A percentile compares a stretch with the other conserved stretches of the same genome.
phyloP scores from a whole-genome alignment of 2,113 vertebrate genomes.

The Leptosomus discolor region DNA sequence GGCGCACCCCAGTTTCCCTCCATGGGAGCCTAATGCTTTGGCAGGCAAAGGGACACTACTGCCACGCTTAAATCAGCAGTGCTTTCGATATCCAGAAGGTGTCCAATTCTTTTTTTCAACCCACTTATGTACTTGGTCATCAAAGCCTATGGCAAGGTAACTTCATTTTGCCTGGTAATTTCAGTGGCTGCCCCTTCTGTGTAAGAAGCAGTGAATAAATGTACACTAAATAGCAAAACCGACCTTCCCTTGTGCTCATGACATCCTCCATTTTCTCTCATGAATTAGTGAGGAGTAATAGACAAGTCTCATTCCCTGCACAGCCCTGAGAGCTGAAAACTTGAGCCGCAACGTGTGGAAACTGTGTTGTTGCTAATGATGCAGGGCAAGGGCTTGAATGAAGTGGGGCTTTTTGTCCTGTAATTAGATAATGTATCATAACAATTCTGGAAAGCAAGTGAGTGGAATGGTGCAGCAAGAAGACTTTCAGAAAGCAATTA shows the following conservation, averaged over 20 bases:
- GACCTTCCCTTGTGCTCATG: neutral
- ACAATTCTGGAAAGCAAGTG: neutral
- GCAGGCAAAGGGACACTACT: neutral
- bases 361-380: neutral
- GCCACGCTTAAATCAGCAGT: neutral
- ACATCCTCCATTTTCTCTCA: neutral
- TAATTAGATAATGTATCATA: neutral
- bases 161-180: neutral
- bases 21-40: neutral
- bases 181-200: neutral
- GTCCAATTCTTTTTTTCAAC: neutral
- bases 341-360: neutral
- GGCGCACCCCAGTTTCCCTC: neutral
- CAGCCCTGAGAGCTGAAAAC: neutral
- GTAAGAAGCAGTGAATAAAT: neutral
- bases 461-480: neutral
- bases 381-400: neutral
- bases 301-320: neutral
- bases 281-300: neutral
- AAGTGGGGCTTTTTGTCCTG: neutral
- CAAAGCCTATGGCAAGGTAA: neutral
- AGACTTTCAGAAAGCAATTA: constrained; percentile 13
- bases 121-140: accelerated
- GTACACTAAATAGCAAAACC: neutral
- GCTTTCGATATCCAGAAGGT: neutral